Percentiles rank a stretch among this genome's conserved stretches.
Evolutionary conservation across 2,797 vertebrate species (phyloP).

Genomic region (Eidolon dupreanum): DNA sequence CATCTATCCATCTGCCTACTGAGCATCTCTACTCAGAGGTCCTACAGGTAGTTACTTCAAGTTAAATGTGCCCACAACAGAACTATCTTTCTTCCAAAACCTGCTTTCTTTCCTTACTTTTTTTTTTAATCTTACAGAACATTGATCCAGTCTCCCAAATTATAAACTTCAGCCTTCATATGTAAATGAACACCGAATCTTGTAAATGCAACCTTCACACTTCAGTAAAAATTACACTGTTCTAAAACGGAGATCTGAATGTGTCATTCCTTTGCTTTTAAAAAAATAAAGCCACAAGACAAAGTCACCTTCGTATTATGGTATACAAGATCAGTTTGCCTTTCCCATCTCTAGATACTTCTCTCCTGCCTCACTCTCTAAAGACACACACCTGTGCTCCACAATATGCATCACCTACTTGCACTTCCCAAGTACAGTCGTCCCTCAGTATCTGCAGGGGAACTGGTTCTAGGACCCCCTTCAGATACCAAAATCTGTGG

Average conservation of each 20-base stretch:
- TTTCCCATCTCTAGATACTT: not conserved
- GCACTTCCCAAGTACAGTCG: not conserved
- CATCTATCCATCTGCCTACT: not conserved
- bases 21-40: not conserved
- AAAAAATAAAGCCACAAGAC: not conserved
- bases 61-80: not conserved
- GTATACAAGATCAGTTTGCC: not conserved
- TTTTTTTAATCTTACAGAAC: not conserved
- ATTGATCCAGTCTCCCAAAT: not conserved
- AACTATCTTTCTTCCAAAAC: not conserved
- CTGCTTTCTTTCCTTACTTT: not conserved
- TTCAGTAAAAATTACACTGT: not conserved
- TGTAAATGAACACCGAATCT: not conserved
- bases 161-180: slow-evolving; percentile 4
- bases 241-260: slow-evolving; percentile 2
- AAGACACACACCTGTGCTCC: not conserved
- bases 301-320: not conserved
- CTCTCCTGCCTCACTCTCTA: not conserved
- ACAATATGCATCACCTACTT: not conserved
- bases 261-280: not conserved
- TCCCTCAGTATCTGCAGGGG: not conserved
- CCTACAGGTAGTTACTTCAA: not conserved
- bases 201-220: not conserved
- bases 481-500: not conserved
- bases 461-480: not conserved